Evolutionary conservation across 2,797 vertebrate genomes (phyloP).

Genomic region (Pachyuromys duprasi): DNA sequence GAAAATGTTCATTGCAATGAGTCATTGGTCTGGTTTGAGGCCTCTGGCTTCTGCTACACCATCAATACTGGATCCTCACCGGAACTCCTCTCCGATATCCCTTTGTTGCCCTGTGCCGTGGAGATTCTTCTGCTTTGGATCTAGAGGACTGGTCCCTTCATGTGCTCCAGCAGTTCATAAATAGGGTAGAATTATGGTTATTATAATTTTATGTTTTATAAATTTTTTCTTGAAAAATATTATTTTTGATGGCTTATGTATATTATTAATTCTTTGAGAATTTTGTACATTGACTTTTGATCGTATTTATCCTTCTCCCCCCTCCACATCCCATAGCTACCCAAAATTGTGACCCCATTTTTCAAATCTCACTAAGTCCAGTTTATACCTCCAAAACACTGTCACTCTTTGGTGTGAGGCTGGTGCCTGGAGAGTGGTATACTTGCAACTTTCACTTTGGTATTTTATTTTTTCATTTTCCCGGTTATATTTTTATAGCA

Average conservation of each 20-base stretch:
- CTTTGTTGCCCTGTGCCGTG: not conserved
- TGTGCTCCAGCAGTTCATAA: not conserved
- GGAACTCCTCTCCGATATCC: not conserved
- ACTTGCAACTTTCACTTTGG: not conserved
- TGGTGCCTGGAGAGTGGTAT: not conserved
- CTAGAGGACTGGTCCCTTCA: not conserved
- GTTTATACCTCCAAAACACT: not conserved
- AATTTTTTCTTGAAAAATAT: not conserved
- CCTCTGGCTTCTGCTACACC: not conserved
- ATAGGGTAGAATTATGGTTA: not conserved
- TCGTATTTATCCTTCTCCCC: not conserved
- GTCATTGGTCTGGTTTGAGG: too few relatives aligned
- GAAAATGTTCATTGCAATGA: not conserved
- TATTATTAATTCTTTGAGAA: not conserved
- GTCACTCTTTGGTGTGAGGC: not conserved
- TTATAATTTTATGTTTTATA: not conserved
- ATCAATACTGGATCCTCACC: not conserved
- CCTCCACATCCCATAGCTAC: not conserved
- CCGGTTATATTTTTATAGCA: not conserved
- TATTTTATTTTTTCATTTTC: not conserved
- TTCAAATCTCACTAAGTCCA: not conserved
- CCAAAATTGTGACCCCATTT: not conserved
- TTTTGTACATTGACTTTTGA: not conserved
- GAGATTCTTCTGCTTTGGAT: not conserved
- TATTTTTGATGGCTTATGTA: not conserved